Evolutionary conservation across 2,888 invertebrate genomes (phyloP).

Genomic region (Spialia ferax): DNA sequence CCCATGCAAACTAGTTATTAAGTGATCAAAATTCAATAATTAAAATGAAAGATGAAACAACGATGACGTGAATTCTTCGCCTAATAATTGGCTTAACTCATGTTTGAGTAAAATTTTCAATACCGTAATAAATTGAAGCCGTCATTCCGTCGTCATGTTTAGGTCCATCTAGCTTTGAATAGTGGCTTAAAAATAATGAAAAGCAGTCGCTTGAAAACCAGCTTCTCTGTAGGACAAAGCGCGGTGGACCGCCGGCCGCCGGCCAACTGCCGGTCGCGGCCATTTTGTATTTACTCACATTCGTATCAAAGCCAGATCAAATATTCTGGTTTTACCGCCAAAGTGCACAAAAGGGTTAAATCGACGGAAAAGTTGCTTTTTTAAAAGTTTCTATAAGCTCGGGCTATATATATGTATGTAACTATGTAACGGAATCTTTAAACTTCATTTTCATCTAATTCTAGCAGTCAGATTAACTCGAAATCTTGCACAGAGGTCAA

Average conservation of each 20-base stretch:
- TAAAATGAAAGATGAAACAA: no score
- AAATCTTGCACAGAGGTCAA: no score
- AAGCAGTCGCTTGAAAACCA: neutral
- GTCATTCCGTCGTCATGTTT: neutral
- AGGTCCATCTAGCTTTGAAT: neutral
- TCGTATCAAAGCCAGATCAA: slow-evolving; percentile 2
- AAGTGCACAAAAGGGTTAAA: neutral
- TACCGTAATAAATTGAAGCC: neutral
- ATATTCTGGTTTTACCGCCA: slow-evolving; percentile 1
- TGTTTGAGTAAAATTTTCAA: neutral
- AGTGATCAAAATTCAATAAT: no score
- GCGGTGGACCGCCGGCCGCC: neutral
- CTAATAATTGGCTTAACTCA: neutral
- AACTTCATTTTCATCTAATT: no score
- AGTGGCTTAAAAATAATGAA: neutral
- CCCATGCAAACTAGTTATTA: no score
- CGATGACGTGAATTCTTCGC: no score
- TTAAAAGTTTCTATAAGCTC: no score
- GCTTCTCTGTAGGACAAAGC: neutral
- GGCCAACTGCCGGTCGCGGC: neutral
- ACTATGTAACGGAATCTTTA: no score
- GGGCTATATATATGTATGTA: no score
- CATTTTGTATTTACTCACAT: slow-evolving; percentile 1
- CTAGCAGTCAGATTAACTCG: no score
- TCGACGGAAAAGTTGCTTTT: no score